A percentile compares a stretch with the other conserved stretches of the same genome.
Evolutionary conservation across 1,140 invertebrate species (phyloP).

Genomic region (Aporrectodea caliginosa): DNA sequence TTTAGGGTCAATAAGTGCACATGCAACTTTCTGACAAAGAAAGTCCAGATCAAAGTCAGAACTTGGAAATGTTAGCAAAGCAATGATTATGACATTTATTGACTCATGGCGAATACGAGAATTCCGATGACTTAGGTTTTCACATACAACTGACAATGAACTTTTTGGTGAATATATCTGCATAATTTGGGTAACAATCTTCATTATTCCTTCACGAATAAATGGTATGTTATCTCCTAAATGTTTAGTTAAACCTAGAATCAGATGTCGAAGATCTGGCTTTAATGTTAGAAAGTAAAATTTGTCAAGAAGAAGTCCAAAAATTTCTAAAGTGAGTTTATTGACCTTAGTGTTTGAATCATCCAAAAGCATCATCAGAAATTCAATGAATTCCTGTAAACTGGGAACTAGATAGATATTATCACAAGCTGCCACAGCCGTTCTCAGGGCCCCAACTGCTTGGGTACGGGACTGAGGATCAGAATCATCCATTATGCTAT

Average conservation of each 20-base stretch:
- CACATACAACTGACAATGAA: slow-evolving; percentile 63
- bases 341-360: slow-evolving; percentile 62
- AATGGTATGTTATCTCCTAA: slow-evolving; percentile 61
- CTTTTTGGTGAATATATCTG: slow-evolving; percentile 61
- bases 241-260: slow-evolving; percentile 59
- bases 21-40: slow-evolving; percentile 61
- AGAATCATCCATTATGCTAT: slow-evolving; percentile 51
- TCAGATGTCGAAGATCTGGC: slow-evolving; percentile 50
- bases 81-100: slow-evolving; percentile 71
- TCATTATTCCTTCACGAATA: slow-evolving; percentile 54
- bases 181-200: slow-evolving; percentile 66
- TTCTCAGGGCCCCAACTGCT: slow-evolving; percentile 52
- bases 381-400: slow-evolving; percentile 64
- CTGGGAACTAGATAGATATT: slow-evolving; percentile 59
- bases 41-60: slow-evolving; percentile 70
- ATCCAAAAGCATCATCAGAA: slow-evolving; percentile 60
- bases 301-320: slow-evolving; percentile 55
- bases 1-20: slow-evolving; percentile 66
- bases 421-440: slow-evolving; percentile 41
- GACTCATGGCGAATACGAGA: slow-evolving; percentile 73
- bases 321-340: slow-evolving; percentile 60
- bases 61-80: slow-evolving; percentile 73
- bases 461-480: slow-evolving; percentile 50
- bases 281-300: slow-evolving; percentile 43
- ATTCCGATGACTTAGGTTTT: slow-evolving; percentile 62